Base-by-base conservation (phyloP, 2,888 invertebrate species). In the Ectemnius continuus region DNA sequence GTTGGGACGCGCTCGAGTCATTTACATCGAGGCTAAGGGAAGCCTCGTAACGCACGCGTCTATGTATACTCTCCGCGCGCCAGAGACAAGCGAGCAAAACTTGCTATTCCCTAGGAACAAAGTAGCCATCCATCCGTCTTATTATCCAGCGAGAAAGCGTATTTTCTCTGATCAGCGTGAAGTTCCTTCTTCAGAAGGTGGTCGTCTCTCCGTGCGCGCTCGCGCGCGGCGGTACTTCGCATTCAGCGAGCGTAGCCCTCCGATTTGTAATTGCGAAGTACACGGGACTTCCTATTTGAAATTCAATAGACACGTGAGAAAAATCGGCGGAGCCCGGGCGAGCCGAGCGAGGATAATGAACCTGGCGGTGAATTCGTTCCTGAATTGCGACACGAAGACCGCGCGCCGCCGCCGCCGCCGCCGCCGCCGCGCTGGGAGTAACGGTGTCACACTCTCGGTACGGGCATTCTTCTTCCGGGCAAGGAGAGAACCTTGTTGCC, bases 191-290 rank as follows among this genome's bases (percentile, higher is more conserved):
- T 16, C 52, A 16, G 4, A 14, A 52, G n/a, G 2, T n/a, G n/a
- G n/a, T n/a, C n/a, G n/a, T n/a, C n/a, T n/a, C n/a, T n/a, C n/a
- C n/a, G n/a, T n/a, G n/a, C n/a, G n/a, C n/a, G n/a, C n/a, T 1
- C n/a, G n/a, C 0, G 2, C 23, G 47, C 13, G 3, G 4, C 47
- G 11, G 52, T 52, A 52, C 52, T 52, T 52, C 16, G 16, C 52
- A 62, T 11, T 45, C 58, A 26, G 20, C 16, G 18, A 61, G 16
- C 16, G 52, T 52, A 52, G 36, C 36, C 36, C 36, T 36, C 36
- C 52, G 16, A 52, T 52, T 36, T 36, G 52, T 28, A 23, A n/a
- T 26, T 47, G 23, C 28, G n/a, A 57, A 63, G 46, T 69, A 62
- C 57, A 23, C 16, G 16, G 16, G 4, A 52, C n/a, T 52, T 52